Base-by-base conservation (phyloP, 2,888 invertebrate species). In the Brenthis hecate region DNA sequence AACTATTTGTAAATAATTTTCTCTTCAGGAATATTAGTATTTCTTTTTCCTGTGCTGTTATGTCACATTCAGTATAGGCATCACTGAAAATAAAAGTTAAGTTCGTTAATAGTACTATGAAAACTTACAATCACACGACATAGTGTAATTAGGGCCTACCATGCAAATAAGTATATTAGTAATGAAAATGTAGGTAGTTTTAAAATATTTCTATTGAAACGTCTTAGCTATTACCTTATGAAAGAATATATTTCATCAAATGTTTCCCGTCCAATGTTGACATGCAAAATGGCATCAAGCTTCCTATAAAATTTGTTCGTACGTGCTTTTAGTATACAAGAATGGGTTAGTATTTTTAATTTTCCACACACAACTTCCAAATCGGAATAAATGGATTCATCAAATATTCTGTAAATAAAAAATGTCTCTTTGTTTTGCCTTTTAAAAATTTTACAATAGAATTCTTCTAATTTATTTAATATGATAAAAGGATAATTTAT, bases 331-430 rank as follows among this genome's bases (percentile, higher is more conserved):
- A 95, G 81, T 78, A 95, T 93, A 83, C 94, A 94, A 83, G 92
- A 89, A 86, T 95, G 94, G 75, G 94, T 93, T 83, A 90, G 86
- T 86, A 94, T 88, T 86, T 94, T 89, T 82, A 92, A 85, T 88
- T 91, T 92, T 78, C 93, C 94, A 82, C 94, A 92, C 80, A 92
- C 90, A 84, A 94, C 90, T 85, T 94, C 94, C 83, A 94, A 86
- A 86, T 95, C 94, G 78, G 93, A 92, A 86, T 94, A 93, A 77
- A 94, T 89, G 76, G 94, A 94, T 81, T 94, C 94, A 80, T 93
- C 93, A 87, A 94, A 94, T 84, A 94, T 94, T 92, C 94, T 94
- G 92, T 69, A 92, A 93, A 81, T 81, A 84, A 78, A 65, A 56
- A 57, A 61, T 56, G 66, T 61, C 51, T 56, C 16, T 48, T 54